Conservation (phyloP, 1,140 invertebrate genomes). For the Linepithema humile region DNA sequence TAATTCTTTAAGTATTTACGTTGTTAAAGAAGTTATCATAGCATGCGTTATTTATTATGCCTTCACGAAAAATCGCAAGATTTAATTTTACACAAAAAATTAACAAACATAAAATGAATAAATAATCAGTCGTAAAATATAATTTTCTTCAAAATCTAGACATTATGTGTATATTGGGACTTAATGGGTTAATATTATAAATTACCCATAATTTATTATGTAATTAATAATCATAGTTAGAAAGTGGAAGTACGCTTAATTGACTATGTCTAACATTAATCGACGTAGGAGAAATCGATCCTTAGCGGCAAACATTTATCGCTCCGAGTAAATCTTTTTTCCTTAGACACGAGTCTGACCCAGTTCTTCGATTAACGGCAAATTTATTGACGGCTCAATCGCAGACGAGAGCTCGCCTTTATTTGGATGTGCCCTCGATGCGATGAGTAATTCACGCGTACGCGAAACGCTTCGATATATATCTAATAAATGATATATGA, state of each 20-base stretch:
- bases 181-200: too few relatives aligned
- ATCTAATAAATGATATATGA: slow-evolving; percentile 20
- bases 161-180: too few relatives aligned
- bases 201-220: slow-evolving; percentile 12
- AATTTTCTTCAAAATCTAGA: too few relatives aligned
- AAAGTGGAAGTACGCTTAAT: too few relatives aligned
- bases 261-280: not conserved
- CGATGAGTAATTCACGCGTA: slow-evolving; percentile 20
- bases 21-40: too few relatives aligned
- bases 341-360: slow-evolving; percentile 22
- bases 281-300: slow-evolving; percentile 11
- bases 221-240: not conserved
- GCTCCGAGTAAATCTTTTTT: slow-evolving; percentile 30
- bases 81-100: too few relatives aligned
- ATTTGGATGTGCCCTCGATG: slow-evolving; percentile 53
- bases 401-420: slow-evolving; percentile 17
- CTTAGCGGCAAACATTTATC: slow-evolving; percentile 16
- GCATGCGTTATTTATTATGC: too few relatives aligned
- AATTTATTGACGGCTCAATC: slow-evolving; percentile 48
- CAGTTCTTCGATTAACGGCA: slow-evolving; percentile 15
- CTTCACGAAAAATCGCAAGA: too few relatives aligned
- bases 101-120: too few relatives aligned
- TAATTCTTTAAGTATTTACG: not conserved
- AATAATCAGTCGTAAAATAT: too few relatives aligned
- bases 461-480: slow-evolving; percentile 12